phyloP scores from a whole-genome alignment of 2,888 invertebrate genomes.

The Teleiodes luculella region DNA sequence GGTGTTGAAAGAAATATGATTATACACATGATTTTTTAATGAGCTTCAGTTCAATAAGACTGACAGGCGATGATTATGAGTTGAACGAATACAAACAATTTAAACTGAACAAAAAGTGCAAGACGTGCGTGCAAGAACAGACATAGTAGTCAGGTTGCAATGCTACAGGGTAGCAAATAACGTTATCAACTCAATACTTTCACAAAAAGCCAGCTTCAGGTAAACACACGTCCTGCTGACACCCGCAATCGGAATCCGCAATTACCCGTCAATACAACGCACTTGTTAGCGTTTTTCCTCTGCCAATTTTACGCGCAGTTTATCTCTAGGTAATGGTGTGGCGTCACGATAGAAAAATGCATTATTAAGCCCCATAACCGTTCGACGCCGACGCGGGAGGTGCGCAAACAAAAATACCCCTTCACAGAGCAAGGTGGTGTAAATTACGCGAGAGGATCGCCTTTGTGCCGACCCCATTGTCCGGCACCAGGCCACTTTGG shows the following conservation, averaged over 20 bases:
- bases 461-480: slow-evolving; percentile 51
- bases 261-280: slow-evolving; percentile 42
- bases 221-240: slow-evolving; percentile 20
- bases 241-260: slow-evolving; percentile 29
- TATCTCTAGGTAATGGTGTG: slow-evolving; percentile 52
- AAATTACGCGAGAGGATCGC: slow-evolving; percentile 60
- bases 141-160: not conserved
- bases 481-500: slow-evolving; percentile 75
- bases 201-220: slow-evolving; percentile 18
- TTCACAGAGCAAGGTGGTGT: slow-evolving; percentile 52
- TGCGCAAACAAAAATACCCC: slow-evolving; percentile 53
- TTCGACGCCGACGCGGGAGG: slow-evolving; percentile 24
- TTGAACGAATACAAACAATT: not conserved
- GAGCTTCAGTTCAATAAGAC: not conserved
- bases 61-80: slow-evolving; percentile 4
- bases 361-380: slow-evolving; percentile 68
- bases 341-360: slow-evolving; percentile 64
- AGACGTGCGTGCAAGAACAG: slow-evolving; percentile 5
- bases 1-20: slow-evolving; percentile 6
- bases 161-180: not conserved
- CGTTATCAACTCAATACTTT: slow-evolving; percentile 8
- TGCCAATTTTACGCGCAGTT: slow-evolving; percentile 62
- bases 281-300: slow-evolving; percentile 52
- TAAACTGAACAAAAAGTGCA: not conserved
- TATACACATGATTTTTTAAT: not conserved